Base-by-base conservation (phyloP, 2,797 vertebrate species). In the Sphenopsis melanotis region DNA sequence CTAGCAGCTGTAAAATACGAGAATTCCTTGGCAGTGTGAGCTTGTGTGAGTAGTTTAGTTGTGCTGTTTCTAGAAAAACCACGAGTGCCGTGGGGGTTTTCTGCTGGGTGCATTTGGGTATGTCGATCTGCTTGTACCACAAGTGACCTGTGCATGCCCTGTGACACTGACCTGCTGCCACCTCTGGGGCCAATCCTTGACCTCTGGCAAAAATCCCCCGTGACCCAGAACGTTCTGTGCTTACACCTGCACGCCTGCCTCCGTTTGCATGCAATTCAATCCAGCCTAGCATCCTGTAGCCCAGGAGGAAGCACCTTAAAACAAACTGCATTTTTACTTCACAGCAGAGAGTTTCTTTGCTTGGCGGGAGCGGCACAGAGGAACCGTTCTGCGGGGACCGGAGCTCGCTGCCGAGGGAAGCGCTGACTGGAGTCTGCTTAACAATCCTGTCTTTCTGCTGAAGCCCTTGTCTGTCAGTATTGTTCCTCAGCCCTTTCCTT, bases 361-460 rank as follows among this genome's bases (percentile, higher is more conserved):
- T 83, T 52, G 64, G 66, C 15, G 20, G 94, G 81, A 92, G 71
- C 3, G 4, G 63, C 86, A 12, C 53, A 55, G 89, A 78, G 61
- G 89, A 89, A 10, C 41, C 2, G 0, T 92, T 83, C 91, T 93
- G 75, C 39, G 4, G 56, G 76, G 60, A 50, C 77, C 34, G 87
- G 44, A 57, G 4, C 61, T 23, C 30, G 36, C 32, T 80, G 61
- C 61, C 0, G 2, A 89, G 42, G 91, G 80, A 55, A 81, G 83
- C 0, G 0, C 89, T 90, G 61, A 12, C 85, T 93, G 95, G 94
- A 91, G 14, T 61, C 89, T 72, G 85, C 81, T 86, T 94, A 80
- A 78, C 94, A 83, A 20, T 57, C 87, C 65, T 61, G 46, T 69
- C 91, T 77, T 82, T 93, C 89, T 89, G 75, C 87, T 70, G 84